Base-by-base conservation (phyloP, 2,113 vertebrate genomes). In the Nannospalax galili region DNA sequence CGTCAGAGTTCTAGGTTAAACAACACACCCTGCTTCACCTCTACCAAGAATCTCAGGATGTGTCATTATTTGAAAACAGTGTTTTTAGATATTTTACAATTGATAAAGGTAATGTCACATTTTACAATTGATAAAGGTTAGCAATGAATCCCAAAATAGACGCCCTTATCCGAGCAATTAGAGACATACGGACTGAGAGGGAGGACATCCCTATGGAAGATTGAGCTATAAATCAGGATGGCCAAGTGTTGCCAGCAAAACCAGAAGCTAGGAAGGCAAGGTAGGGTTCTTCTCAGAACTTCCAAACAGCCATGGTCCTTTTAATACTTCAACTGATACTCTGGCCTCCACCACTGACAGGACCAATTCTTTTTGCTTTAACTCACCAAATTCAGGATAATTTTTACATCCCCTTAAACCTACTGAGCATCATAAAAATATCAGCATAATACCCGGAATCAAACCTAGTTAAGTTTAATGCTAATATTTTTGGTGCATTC, bases 141-240 rank as follows among this genome's bases (percentile, higher is more conserved):
- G 10, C 0, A 10, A 62, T 45, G 4, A 32, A 52, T 56, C 14
- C 12, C 56, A 17, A 56, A 48, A 35, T 2, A 3, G 0, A 20
- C 65, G 5, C 45, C 16, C 16, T 72, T 72, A 37, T n/a, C 30
- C 72, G n/a, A 79, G 69, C n/a, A 80, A 40, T 60, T 8, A 9
- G 60, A 82, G 4, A 9, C 1, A 5, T 0, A 4, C 8, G 35
- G 10, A 45, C 12, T 4, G 0, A 40, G 9, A 64, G 12, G 7
- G 2, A 94, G 62, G 19, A 40, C 0, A 5, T 7, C 0, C 24
- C 35, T 11, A 12, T 81, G 5, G 60, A 16, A 91, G 8, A 32
- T 3, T 52, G 52, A 52, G 1, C 65, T 8, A 11, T 26, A 24
- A 14, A 67, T 16, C 3, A 24, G 78, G 4, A n/a, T 3, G 70